Base-by-base conservation (phyloP, 2,113 vertebrate genomes). In the Condylura cristata region DNA sequence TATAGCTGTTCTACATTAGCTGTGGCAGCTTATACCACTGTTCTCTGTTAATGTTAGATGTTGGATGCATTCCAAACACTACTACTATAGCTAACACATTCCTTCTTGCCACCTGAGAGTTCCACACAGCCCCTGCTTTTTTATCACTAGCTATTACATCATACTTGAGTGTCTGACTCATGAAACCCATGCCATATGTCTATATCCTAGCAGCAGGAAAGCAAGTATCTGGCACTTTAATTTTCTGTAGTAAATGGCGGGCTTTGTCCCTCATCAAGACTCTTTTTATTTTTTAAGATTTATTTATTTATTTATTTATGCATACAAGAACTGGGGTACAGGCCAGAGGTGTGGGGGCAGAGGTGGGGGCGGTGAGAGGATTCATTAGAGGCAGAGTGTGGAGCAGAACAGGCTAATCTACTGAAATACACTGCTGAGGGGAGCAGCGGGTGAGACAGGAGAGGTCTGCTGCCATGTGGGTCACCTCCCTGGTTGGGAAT, bases 141-240 rank as follows among this genome's bases (percentile, higher is more conserved):
- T 81, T 32, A 56, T 94, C 48, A 85, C 65, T 84, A 72, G 58
- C 32, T 81, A 81, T 71, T 20, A 74, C 8, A 84, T 37, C 39
- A 84, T 60, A 39, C 14, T 34, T 71, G 80, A 48, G 44, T 76
- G 44, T 90, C 16, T 63, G 61, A 76, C 26, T 71, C 37, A 78
- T 46, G 61, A 87, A 93, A 82, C 14, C 53, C 16, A 11, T 70
- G 26, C 82, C 17, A 86, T 37, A 71, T 93, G 56, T 22, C 56
- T n/a, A 60, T 76, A 81, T 44, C 17, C 46, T 32, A 79, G 65
- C 0, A 60, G 76, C 70, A 83, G 65, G 53, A 85, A 39, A 86
- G 74, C 34, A 79, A 95, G 79, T 75, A 70, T 8, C 28, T 89
- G 60, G 20, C 60, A 92, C 63, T 86, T 94, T 93, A 74, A 70